Base-by-base conservation (phyloP, 2,888 invertebrate genomes). In the Nasonia oneida region DNA sequence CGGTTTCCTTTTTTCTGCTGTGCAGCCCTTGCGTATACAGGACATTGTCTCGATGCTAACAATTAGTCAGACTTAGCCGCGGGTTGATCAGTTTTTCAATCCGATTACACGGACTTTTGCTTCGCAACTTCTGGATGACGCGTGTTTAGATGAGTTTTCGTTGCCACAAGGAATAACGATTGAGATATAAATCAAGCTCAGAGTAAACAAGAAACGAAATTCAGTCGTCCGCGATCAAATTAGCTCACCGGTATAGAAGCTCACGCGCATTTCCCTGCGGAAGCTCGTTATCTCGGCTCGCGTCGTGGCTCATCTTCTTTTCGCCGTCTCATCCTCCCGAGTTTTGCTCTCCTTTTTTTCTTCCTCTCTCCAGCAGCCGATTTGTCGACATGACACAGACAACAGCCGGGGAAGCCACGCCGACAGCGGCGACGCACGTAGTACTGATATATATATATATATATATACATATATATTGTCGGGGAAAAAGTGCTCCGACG, bases 341-440 rank as follows among this genome's bases (percentile, higher is more conserved):
- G 73, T 42, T 57, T 57, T 67, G 47, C 74, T 50, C 50, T 71
- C 23, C 78, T 37, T 77, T 81, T 82, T 50, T 73, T 50, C 75
- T 10, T 70, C 71, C 61, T 70, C 84, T 80, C 73, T 78, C 67
- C 61, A 61, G 57, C 61, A 91, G 90, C 90, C 91, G 91, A 93
- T 92, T 93, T 91, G 92, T 92, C 92, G 92, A 90, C 92, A 93
- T 88, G 92, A 92, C 92, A 93, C 92, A 93, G 92, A 92, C 92
- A 92, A 93, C 92, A 93, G 92, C 87, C 89, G 85, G 75, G 76
- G 85, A 33, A 67, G 67, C 57, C 15, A 10, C 15, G 12, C 6
- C 8, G 8, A 57, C 18, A n/a, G 15, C 14, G 57, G 57, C 57
- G 57, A n/a, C 57, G 57, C n/a, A 61, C n/a, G n/a, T n/a, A 6